Percentiles rank a stretch among this genome's conserved stretches.
These are phyloP conservation scores for Bacillus rossius DNA, from an alignment of 1,140 invertebrate species.

Conservation along the genomic window DNA sequence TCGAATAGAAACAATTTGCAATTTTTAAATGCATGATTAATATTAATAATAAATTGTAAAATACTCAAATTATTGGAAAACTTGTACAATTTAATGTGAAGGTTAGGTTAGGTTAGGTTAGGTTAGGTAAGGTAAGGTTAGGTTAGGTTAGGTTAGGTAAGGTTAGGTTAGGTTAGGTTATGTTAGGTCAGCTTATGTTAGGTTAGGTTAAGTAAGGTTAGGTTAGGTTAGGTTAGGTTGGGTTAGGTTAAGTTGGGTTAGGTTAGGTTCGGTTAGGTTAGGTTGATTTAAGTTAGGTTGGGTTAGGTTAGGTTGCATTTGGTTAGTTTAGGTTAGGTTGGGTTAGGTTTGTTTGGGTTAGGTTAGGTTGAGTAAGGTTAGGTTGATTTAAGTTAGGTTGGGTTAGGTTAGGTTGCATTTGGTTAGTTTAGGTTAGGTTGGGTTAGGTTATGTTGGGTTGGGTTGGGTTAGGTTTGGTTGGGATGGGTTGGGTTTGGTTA, in stretches of 20 bases:
- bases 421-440: slow-evolving; percentile 19
- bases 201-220: too few species aligned
- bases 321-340: slow-evolving; percentile 25
- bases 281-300: background rate
- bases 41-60: too few species aligned
- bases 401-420: slow-evolving; percentile 23
- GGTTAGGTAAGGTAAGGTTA: too few species aligned
- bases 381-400: slow-evolving; percentile 24
- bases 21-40: too few species aligned
- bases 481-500: slow-evolving; percentile 20
- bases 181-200: background rate
- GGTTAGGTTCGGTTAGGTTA: slow-evolving; percentile 1
- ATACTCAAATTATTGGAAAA: too few species aligned
- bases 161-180: background rate
- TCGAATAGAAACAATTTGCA: too few species aligned
- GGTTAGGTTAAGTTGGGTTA: background rate
- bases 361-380: slow-evolving; percentile 26
- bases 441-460: slow-evolving; percentile 13
- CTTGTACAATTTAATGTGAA: too few species aligned
- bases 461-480: slow-evolving; percentile 18
- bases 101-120: too few species aligned
- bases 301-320: slow-evolving; percentile 7
- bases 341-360: slow-evolving; percentile 24
- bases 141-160: background rate
- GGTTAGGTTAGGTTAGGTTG: background rate